Evolutionary conservation across 2,888 invertebrate genomes (phyloP).

Genomic region (Apodemia zela): DNA sequence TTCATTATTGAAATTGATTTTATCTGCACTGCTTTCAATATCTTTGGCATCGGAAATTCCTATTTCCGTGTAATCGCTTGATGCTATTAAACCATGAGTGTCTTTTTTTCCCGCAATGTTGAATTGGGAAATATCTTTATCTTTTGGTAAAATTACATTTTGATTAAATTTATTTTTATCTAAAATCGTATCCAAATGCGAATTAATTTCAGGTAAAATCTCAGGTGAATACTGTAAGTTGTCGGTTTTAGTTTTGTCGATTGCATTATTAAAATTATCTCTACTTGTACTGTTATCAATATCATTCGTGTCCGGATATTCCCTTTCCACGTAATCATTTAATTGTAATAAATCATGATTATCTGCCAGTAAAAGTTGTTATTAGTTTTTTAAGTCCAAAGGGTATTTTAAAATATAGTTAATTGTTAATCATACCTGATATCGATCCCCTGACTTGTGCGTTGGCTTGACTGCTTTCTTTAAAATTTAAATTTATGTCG

Average conservation of each 20-base stretch:
- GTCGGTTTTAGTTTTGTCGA: neutral
- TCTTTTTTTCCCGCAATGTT: no score
- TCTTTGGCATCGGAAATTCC: no score
- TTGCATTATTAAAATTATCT: neutral
- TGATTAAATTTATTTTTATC: neutral
- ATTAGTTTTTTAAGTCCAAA: neutral
- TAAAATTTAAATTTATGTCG: no score
- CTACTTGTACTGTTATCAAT: neutral
- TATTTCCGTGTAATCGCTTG: no score
- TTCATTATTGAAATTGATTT: no score
- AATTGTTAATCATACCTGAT: neutral
- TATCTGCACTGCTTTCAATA: no score
- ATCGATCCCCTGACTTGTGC: no score
- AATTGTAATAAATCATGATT: neutral
- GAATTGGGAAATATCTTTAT: no score
- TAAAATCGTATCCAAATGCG: neutral
- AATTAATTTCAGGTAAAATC: neutral
- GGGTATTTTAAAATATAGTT: neutral
- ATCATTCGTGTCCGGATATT: neutral
- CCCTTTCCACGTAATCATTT: neutral
- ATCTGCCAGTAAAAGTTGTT: neutral
- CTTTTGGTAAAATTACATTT: neutral
- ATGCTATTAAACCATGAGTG: no score
- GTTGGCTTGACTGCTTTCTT: no score
- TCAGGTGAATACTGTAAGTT: neutral